Conservation (phyloP, 2,797 vertebrate species). For the Coregonus sp. region DNA sequence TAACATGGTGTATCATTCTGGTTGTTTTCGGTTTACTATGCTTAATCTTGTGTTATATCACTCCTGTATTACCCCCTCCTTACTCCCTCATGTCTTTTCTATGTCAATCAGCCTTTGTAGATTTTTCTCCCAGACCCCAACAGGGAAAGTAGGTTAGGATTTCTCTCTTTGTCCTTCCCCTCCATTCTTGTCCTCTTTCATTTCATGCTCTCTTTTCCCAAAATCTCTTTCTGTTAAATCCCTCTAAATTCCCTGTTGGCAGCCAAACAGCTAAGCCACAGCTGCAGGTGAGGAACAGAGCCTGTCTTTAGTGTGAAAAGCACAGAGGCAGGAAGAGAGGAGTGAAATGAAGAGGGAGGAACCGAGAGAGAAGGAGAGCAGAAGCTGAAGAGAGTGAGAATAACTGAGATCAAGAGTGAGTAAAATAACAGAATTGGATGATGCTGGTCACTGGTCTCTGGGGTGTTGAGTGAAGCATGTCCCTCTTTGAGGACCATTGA, state of each 20-base stretch:
- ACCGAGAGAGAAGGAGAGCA: neutral
- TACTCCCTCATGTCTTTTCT: neutral
- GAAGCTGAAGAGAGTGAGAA: neutral
- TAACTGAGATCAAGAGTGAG: neutral
- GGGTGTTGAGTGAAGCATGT: constrained; percentile 39
- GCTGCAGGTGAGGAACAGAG: constrained; percentile 3
- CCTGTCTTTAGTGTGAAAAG: neutral
- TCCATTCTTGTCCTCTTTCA: neutral
- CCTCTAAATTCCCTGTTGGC: constrained; percentile 1
- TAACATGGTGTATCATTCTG: neutral
- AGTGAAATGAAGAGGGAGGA: neutral
- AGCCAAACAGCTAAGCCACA: neutral
- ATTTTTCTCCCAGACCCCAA: neutral
- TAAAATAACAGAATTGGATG: constrained; percentile 4
- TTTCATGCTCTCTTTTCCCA: constrained; percentile 2
- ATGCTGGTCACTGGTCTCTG: constrained; percentile 28
- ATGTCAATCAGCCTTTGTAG: neutral
- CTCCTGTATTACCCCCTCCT: neutral
- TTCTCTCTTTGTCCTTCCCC: neutral
- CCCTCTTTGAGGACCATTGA: constrained; percentile 36
- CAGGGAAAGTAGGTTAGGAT: neutral
- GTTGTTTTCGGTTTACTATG: neutral
- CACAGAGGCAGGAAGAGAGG: neutral
- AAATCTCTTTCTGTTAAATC: constrained; percentile 2
- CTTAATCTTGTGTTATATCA: neutral